Percentiles rank a stretch among this genome's conserved stretches.
Conservation (phyloP, 92 coral and sea anemone species). For the Palythoa heliodiscus region DNA sequence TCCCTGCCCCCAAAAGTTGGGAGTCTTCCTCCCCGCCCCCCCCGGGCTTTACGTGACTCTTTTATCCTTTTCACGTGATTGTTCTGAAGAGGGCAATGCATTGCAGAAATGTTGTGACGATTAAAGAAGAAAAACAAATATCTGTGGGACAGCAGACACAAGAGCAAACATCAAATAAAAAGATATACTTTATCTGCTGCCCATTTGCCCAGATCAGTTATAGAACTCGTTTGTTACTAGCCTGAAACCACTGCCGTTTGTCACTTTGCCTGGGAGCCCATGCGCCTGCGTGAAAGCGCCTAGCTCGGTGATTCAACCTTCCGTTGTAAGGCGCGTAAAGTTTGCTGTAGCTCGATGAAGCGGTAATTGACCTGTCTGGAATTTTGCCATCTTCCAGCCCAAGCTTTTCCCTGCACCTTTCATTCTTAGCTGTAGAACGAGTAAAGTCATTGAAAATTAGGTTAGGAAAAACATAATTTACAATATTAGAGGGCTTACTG, state of each 20-base stretch:
- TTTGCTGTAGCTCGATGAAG: constrained; percentile 5
- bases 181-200: neutral
- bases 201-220: neutral
- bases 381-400: constrained; percentile 2
- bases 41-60: no score
- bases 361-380: neutral
- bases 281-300: constrained; percentile 2
- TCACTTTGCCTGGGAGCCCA: constrained; percentile 9
- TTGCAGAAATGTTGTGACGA: no score
- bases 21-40: no score
- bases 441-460: no score
- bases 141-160: neutral
- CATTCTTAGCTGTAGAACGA: neutral
- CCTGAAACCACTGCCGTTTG: constrained; percentile 20
- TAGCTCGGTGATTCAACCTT: neutral
- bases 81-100: no score
- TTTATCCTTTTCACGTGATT: no score
- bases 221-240: neutral
- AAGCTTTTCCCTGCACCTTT: constrained; percentile 5
- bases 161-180: neutral
- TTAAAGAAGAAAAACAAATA: no score
- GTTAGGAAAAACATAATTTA: no score
- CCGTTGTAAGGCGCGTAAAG: constrained; percentile 16
- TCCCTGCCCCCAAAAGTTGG: no score
- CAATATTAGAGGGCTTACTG: no score